phyloP scores from a whole-genome alignment of 1,140 invertebrate species.

The Aphelenchoides fujianensis region DNA sequence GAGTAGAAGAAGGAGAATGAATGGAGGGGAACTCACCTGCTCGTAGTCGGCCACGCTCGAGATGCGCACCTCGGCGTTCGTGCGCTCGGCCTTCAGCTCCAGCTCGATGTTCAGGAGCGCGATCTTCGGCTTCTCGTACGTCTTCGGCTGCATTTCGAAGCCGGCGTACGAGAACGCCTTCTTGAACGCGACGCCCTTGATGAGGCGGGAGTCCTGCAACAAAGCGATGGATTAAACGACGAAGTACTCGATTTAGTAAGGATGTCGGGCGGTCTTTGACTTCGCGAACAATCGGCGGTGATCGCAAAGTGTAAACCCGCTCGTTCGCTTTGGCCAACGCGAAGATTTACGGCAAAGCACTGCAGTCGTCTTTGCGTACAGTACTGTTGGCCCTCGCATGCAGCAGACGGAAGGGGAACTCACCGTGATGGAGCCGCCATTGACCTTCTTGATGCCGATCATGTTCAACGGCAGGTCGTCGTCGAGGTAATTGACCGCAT shows the following conservation, averaged over 20 bases:
- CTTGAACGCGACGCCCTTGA: slow-evolving; percentile 95
- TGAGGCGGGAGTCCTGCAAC: slow-evolving; percentile 77
- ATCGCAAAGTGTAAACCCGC: no score
- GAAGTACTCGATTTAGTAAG: background rate
- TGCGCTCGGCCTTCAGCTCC: slow-evolving; percentile 92
- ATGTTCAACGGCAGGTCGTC: slow-evolving; percentile 87
- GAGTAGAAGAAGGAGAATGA: slow-evolving; percentile 33
- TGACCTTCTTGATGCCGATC: slow-evolving; percentile 98
- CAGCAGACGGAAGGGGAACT: slow-evolving; percentile 28
- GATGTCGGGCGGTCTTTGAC: no score
- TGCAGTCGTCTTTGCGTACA: no score
- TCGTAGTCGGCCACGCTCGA: slow-evolving; percentile 74
- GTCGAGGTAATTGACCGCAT: slow-evolving; percentile 88
- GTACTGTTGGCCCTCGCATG: no score
- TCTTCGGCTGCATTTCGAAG: slow-evolving; percentile 98
- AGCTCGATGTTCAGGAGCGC: slow-evolving; percentile 95
- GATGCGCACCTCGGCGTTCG: slow-evolving; percentile 94
- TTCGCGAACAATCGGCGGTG: no score
- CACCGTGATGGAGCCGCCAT: slow-evolving; percentile 84
- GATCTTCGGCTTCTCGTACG: slow-evolving; percentile 82
- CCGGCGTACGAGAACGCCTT: slow-evolving; percentile 99
- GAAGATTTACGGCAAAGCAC: no score
- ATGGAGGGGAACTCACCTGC: slow-evolving; percentile 28
- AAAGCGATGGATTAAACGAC: slow-evolving; percentile 20
- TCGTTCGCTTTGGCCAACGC: no score